Base-by-base conservation (phyloP, 2,113 vertebrate genomes). In the Cheilinus undulatus region DNA sequence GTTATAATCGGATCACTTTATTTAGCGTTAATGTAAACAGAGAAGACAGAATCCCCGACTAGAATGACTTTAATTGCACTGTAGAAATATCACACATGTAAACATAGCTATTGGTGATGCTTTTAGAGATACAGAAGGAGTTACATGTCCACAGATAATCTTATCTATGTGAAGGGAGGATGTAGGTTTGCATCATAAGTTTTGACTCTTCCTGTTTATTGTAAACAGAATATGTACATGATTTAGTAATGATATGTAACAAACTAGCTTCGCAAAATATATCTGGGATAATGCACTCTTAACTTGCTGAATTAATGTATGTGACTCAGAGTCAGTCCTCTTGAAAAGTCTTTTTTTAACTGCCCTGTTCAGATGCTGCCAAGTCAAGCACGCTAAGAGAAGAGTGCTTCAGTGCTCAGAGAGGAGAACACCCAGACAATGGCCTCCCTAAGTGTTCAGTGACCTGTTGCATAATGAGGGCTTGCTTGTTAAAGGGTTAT, bases 381-480 rank as follows among this genome's bases (percentile, higher is more conserved):
- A 32, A 36, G 32, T 53, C 12, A 27, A 2, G 36, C 57, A 14
- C 58, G 53, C 63, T 4, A 23, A n/a, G 3, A 12, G 9, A 45
- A 54, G 32, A n/a, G 57, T 42, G 5, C 61, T 58, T 61, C 49
- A 71, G 46, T 34, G 19, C 2, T 56, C 50, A 24, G 2, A 7
- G 34, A 22, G 0, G 2, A 34, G 19, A 81, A 27, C 20, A 7
- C 2, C 1, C 5, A 28, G 49, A 14, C 8, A 10, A 5, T 8
- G 3, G 3, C 11, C 10, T 57, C 14, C 43, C 1, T 1, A 3
- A 45, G 27, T 23, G 19, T 45, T 58, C 1, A 6, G 12, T 27
- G 59, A 22, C 22, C 10, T 54, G 4, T 62, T 77, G 40, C 28
- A 22, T 15, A 71, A 78, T 8, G 19, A 34, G 7, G 9, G 1